Percentiles rank a stretch among this genome's conserved stretches.
Conservation (phyloP, 2,797 vertebrate species). For the Urosaurus nigricauda region DNA sequence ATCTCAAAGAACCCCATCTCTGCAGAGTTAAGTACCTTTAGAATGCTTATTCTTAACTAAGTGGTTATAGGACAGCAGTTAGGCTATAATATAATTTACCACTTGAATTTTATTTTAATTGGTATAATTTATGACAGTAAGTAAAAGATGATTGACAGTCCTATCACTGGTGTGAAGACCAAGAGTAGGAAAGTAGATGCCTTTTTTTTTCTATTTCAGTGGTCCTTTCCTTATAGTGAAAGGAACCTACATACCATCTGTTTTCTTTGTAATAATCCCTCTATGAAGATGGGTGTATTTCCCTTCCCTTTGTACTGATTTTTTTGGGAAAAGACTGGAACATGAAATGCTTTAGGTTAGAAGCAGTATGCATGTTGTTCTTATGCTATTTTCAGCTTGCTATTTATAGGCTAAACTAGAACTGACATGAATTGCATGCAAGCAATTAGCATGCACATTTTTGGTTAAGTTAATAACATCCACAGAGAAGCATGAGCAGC, state of each 20-base stretch:
- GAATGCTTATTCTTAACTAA: background rate
- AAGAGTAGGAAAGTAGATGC: background rate
- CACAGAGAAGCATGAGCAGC: background rate
- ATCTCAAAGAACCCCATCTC: no score
- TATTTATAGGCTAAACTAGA: background rate
- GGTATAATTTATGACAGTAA: background rate
- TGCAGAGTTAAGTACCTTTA: background rate
- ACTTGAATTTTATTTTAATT: background rate
- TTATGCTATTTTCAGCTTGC: background rate
- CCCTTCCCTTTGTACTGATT: background rate
- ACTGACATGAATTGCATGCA: background rate
- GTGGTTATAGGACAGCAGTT: no score
- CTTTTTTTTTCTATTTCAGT: background rate
- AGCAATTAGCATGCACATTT: background rate
- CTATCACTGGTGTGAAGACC: background rate
- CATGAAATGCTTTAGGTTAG: background rate
- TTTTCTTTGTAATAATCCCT: background rate
- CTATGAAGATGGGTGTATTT: background rate
- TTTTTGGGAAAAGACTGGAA: background rate
- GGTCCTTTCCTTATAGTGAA: background rate
- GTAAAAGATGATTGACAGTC: background rate
- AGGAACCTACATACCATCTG: constrained; percentile 2
- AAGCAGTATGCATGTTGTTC: background rate
- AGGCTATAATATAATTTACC: background rate
- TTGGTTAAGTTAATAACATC: no score